Conservation (phyloP, 2,113 vertebrate genomes). For the Seriola aureovittata region DNA sequence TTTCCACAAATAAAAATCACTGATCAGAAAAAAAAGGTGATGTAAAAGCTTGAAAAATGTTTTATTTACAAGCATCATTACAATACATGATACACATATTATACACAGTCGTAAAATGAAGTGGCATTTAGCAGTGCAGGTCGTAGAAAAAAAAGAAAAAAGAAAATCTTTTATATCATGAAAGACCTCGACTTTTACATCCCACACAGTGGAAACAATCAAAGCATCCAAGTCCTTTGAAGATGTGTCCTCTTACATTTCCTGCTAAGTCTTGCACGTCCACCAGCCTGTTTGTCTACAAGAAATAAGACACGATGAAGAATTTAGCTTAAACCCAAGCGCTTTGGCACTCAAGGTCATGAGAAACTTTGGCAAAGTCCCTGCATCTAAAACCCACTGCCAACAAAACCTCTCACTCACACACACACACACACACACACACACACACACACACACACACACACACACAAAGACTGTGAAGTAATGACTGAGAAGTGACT, state of each 20-base stretch:
- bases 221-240: constrained; percentile 23
- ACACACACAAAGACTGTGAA: neutral
- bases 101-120: constrained; percentile 39
- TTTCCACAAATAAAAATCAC: constrained; percentile 60
- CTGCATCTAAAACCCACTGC: neutral
- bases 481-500: constrained; percentile 8
- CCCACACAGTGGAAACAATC: constrained; percentile 79
- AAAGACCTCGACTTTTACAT: constrained; percentile 51
- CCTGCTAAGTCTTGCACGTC: neutral
- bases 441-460: neutral
- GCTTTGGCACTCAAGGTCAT: neutral
- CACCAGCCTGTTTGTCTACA: neutral
- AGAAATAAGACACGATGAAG: neutral
- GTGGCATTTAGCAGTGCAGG: constrained; percentile 64
- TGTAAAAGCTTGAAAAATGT: constrained; percentile 24
- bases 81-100: constrained; percentile 41
- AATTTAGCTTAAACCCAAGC: neutral
- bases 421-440: neutral
- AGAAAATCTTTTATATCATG: neutral
- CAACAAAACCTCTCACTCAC: neutral
- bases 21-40: constrained; percentile 3
- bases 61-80: constrained; percentile 65
- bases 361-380: neutral
- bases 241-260: neutral
- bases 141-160: constrained; percentile 11